Evolutionary conservation across 2,888 invertebrate species (phyloP), one percentile per base, ranked within the genome.

Genomic region (Ochropleura leucogaster): DNA sequence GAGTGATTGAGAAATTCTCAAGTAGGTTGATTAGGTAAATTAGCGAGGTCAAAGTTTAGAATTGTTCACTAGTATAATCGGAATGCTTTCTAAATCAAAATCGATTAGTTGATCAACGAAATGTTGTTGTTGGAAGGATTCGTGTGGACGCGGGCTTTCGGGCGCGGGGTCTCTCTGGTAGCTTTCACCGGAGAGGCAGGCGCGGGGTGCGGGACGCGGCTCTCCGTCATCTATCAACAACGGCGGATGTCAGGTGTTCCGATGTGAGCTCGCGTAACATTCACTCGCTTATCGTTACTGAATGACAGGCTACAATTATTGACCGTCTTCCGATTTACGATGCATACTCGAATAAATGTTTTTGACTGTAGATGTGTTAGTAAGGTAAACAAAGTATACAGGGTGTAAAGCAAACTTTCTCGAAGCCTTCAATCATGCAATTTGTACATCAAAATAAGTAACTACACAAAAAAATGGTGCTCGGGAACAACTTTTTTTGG

Each of bases 171-270:
- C 55, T 57, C 62, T 68, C 47, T 68, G 67, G 68, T 73, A 82
- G 83, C 87, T 87, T 86, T 87, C 88, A 82, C 85, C 79, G 63
- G 69, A 14, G 73, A 63, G 72, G 57, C 49, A 53, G 60, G 65
- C 16, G 80, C 68, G 79, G 60, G 68, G 57, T 47, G 66, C 49
- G 77, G 68, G 75, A 67, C 46, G 64, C 30, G 70, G 62, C 65
- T 78, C 65, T 71, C 46, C 67, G 42, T 75, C 80, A 80, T 85
- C 77, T 76, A 82, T 85, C 85, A 85, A 80, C 66, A 77, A 44
- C 69, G 60, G 53, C 74, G 47, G 70, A 55, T 73, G 71, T 79
- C 74, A 79, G 80, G 76, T 80, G 80, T 72, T 73, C 78, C 47
- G 74, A 76, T 74, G 74, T 67, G 65, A 65, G 55, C 67, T 70